Base-by-base conservation (phyloP, 2,113 vertebrate species). In the Chaenogobius annularis region DNA sequence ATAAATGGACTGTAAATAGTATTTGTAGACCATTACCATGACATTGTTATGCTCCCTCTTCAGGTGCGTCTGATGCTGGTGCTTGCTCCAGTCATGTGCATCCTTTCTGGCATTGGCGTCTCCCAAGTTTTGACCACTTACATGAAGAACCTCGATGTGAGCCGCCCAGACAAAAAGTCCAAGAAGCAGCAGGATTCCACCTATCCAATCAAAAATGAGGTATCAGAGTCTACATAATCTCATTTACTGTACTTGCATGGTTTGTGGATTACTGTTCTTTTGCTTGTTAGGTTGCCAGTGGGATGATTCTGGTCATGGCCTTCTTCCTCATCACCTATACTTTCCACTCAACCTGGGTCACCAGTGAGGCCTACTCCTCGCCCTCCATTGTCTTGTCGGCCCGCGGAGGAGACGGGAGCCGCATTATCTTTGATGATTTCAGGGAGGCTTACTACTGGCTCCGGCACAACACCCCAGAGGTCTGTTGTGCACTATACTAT, bases 331-430 rank as follows among this genome's bases (percentile, higher is more conserved):
- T 99, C 83, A 99, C 97, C 0, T 99, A 99, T 82, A 98, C 98
- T 43, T 99, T 99, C 85, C 98, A 99, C 85, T 99, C 97, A 1
- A 99, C 98, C n/a, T 99, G 98, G 98, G 98, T 99, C 85, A 99
- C 98, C 83, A 99, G 98, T 0, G 97, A 99, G 80, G 98, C 97
- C 0, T 99, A 99, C 83, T 99, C 98, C 19, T 98, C 97, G 3
- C 98, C 98, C 0, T 98, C 97, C n/a, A 98, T 99, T 0, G 98
- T 99, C 1, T 85, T 99, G 46, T 99, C 98, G 0, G 97, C 98
- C 11, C 95, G 97, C 0, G 97, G 97, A 0, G 97, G 96, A 0
- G 98, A 99, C 0, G 97, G 97, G 83, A 98, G 97, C 83, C 95
- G 98, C 79, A 99, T 98, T 80, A 99, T 99, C 83, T 99, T 99